phyloP scores from a whole-genome alignment of 2,797 vertebrate genomes.

The Phrynocephalus guinanensis region DNA sequence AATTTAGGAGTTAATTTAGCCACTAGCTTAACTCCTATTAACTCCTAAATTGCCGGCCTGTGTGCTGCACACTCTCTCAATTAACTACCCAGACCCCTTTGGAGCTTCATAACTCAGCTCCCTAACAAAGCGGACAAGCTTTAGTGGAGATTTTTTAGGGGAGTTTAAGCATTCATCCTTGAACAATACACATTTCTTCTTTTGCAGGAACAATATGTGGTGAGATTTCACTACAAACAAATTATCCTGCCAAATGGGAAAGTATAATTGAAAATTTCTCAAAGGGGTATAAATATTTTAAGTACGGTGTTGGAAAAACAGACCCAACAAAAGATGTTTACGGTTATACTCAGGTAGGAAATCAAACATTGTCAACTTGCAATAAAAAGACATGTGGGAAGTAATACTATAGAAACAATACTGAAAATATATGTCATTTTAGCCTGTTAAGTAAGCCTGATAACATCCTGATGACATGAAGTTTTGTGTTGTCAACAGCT shows the following conservation, averaged over 20 bases:
- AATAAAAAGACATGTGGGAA: not conserved
- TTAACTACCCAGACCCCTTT: too few species aligned
- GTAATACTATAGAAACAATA: not conserved
- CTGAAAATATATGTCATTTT: not conserved
- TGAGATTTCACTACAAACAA: not conserved
- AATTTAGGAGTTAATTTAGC: too few species aligned
- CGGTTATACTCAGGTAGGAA: not conserved
- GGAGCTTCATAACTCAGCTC: too few species aligned
- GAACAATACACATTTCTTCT: not conserved
- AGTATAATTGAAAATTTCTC: not conserved
- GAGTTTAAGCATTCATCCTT: too few species aligned
- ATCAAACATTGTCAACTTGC: not conserved
- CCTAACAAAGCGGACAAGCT: too few species aligned
- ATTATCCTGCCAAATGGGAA: not conserved
- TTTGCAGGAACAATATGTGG: not conserved
- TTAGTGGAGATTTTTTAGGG: too few species aligned
- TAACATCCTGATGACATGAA: too few species aligned
- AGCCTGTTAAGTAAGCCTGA: not conserved
- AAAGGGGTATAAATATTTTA: not conserved
- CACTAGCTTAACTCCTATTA: too few species aligned
- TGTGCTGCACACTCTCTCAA: too few species aligned
- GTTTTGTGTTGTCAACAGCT: too few species aligned
- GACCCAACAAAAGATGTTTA: not conserved
- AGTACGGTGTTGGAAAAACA: not conserved
- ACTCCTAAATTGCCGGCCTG: too few species aligned